Evolutionary conservation across 2,888 invertebrate species (phyloP), one percentile per base, ranked within the genome.

Genomic region (Spilosoma lubricipeda): DNA sequence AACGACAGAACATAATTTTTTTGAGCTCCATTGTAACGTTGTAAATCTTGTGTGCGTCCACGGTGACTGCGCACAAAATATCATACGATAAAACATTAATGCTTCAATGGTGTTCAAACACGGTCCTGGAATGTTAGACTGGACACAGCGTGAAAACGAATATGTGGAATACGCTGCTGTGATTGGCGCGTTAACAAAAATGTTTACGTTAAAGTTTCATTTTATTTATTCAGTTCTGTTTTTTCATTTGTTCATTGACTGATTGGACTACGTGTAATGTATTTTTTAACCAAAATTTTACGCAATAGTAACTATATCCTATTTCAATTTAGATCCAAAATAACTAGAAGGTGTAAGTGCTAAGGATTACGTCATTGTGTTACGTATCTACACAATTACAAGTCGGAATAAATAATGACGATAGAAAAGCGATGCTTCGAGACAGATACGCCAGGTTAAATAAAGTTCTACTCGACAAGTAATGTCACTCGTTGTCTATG

Each of bases 31-130:
- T 73, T 72, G 67, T 77, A 73, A 76, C 73, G 69, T 76, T 82
- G 84, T 84, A 84, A 84, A 84, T 84, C 80, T 76, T 69, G 69
- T 63, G 64, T 76, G 75, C 72, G 78, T 84, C 79, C 75, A 59
- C 82, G 64, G 75, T 77, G 71, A 66, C 52, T 66, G 74, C 71
- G 39, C n/a, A 27, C 63, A 71, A 72, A 39, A 70, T 68, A 69
- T 42, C 75, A 63, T 64, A 39, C 73, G 52, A 76, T 73, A 76
- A 70, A 76, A 67, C 73, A 73, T 67, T 75, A 80, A 73, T 73
- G 74, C 69, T 64, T 72, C 76, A 70, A 76, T 67, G 70, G 64
- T 76, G 45, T n/a, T 66, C 69, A 70, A 39, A 70, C 45, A 23
- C 42, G 30, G 20, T 36, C 48, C 30, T 72, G 36, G 67, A 48